A percentile compares a stretch with the other conserved stretches of the same genome.
phyloP scores from a whole-genome alignment of 2,113 vertebrate species.

The Pygoscelis antarcticus region DNA sequence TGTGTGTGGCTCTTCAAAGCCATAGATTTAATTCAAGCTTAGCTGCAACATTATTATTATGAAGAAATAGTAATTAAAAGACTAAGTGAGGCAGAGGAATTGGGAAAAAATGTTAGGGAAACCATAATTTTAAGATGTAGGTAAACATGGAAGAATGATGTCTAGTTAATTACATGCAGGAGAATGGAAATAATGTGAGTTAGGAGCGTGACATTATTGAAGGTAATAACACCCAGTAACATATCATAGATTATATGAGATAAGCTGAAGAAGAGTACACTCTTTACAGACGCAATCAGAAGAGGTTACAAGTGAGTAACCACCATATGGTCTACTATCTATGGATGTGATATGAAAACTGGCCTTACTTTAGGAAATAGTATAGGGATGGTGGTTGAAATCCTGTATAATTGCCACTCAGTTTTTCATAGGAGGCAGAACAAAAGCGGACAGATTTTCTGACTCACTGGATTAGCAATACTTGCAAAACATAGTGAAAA shows the following conservation, averaged over 20 bases:
- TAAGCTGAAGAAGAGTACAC: not conserved
- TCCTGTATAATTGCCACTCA: not conserved
- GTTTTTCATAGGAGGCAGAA: not conserved
- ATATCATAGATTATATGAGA: constrained; percentile 14
- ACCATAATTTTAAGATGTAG: constrained; percentile 27
- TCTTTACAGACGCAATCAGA: not conserved
- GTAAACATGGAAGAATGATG: constrained; percentile 8
- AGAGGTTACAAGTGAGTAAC: not conserved
- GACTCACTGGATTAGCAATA: not conserved
- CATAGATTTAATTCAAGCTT: constrained; percentile 42
- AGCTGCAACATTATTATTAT: constrained; percentile 18
- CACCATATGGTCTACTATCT: not conserved
- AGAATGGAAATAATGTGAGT: not conserved
- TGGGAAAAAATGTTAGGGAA: not conserved
- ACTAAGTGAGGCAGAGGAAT: not conserved
- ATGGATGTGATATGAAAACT: not conserved
- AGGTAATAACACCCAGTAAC: constrained; percentile 22
- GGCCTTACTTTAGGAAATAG: not conserved
- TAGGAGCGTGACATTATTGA: not conserved
- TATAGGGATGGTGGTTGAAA: not conserved
- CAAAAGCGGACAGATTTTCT: not conserved
- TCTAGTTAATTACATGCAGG: constrained; percentile 38
- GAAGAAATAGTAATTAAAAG: constrained; percentile 41
- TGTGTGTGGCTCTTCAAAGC: not conserved
- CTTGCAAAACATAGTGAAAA: not conserved